These are phyloP conservation scores for Tetragonula carbonaria DNA, from an alignment of 2,888 invertebrate genomes.

Conservation along the genomic window DNA sequence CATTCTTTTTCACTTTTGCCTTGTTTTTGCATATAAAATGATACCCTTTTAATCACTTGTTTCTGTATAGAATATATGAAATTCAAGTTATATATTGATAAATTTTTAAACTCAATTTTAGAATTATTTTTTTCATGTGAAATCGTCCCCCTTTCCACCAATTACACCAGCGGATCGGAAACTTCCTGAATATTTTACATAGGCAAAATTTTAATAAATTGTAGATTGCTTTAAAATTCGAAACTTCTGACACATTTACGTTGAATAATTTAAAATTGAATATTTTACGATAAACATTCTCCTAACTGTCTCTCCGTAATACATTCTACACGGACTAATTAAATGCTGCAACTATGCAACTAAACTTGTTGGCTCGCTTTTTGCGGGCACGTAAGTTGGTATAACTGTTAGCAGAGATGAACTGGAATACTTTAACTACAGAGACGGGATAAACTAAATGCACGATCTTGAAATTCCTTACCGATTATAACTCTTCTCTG, in stretches of 20 bases:
- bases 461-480: slow-evolving; percentile 52
- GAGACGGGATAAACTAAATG: slow-evolving; percentile 41
- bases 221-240: not conserved
- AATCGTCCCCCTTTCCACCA: too few relatives aligned
- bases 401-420: slow-evolving; percentile 19
- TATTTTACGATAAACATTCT: not conserved
- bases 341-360: slow-evolving; percentile 24
- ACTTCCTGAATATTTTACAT: too few relatives aligned
- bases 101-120: too few relatives aligned
- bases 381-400: slow-evolving; percentile 34
- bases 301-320: not conserved
- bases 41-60: too few relatives aligned
- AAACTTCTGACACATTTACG: not conserved
- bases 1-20: too few relatives aligned
- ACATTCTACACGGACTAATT: slow-evolving; percentile 24
- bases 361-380: slow-evolving; percentile 36
- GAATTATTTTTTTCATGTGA: too few relatives aligned
- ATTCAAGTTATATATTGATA: too few relatives aligned
- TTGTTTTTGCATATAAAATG: too few relatives aligned
- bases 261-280: not conserved
- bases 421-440: slow-evolving; percentile 31
- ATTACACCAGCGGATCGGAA: too few relatives aligned
- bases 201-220: not conserved
- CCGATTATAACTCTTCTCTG: slow-evolving; percentile 53
- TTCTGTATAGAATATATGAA: too few relatives aligned